Base-by-base conservation (phyloP, 2,113 vertebrate genomes). In the Oncorhynchus masou region DNA sequence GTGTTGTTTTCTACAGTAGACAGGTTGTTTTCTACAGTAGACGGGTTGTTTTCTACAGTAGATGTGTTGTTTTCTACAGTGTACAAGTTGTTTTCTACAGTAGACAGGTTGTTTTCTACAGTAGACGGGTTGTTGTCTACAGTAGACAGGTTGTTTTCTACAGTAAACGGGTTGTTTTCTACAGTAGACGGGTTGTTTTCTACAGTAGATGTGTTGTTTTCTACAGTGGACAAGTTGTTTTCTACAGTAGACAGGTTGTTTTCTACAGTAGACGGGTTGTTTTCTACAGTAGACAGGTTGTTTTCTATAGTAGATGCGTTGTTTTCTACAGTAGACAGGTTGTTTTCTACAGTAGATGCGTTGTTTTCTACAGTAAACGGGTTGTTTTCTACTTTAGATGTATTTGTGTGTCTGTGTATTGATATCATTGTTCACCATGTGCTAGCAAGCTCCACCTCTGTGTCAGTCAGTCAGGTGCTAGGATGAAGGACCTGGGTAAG, bases 291-390 rank as follows among this genome's bases (percentile, higher is more conserved):
- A 13, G 19, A 12, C 25, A 24, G 51, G 25, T 11, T 27, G 64
- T 39, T 54, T 69, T n/a, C 31, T 60, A 25, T 5, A 22, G 39
- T 51, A 54, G 29, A 4, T 24, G 15, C 12, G 71, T 12, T 45
- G 57, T 29, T 6, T 15, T n/a, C 29, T 29, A 29, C 2, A 29
- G 54, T 59, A 11, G 3, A 11, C 20, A 19, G 5, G 54, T 20
- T 79, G 77, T 76, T 69, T 73, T n/a, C 16, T 72, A 49, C 48
- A 49, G 39, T 48, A 13, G 19, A 19, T 34, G 34, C 51, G 25
- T 11, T 27, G 64, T 39, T 54, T 69, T n/a, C 49, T 60, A n/a
- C 20, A 22, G 39, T 51, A 54, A n/a, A n/a, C n/a, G n/a, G n/a
- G n/a, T n/a, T n/a, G n/a, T n/a, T n/a, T n/a, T n/a, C n/a, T n/a